These are phyloP conservation scores for Hylaeus anthracinus DNA, from an alignment of 1,140 invertebrate genomes.

Conservation along the genomic window DNA sequence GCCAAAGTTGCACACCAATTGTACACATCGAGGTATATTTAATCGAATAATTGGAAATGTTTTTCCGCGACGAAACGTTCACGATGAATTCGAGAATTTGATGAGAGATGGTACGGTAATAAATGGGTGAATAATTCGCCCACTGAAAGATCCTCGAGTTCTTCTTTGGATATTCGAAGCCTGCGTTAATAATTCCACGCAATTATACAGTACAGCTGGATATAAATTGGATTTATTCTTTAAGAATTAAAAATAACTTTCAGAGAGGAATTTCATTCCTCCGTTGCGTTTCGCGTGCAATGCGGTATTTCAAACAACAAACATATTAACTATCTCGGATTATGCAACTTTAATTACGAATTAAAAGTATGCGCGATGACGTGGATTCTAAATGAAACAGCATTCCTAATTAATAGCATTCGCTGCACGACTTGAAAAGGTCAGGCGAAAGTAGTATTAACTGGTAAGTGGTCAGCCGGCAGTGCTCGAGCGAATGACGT, in stretches of 20 bases:
- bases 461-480: neutral
- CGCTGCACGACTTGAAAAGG: neutral
- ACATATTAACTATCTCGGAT: neutral
- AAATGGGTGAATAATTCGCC: conserved; percentile 9
- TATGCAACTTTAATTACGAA: neutral
- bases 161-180: neutral
- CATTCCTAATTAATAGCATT: neutral
- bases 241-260: neutral
- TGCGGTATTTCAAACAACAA: neutral
- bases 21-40: neutral
- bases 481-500: too few relatives aligned
- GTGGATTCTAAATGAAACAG: neutral
- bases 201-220: conserved; percentile 1
- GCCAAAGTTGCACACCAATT: neutral
- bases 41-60: conserved; percentile 6
- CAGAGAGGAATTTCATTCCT: neutral
- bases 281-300: neutral
- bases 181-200: neutral
- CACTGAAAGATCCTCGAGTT: neutral
- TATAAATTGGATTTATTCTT: neutral
- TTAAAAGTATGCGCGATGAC: too few relatives aligned
- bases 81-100: conserved; percentile 10
- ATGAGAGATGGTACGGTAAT: neutral
- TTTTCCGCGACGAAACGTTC: neutral
- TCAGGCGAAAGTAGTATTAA: neutral